A percentile compares a stretch with the other conserved stretches of the same genome.
Evolutionary conservation across 1,140 invertebrate genomes (phyloP).

Genomic region (Brachionus angularis): DNA sequence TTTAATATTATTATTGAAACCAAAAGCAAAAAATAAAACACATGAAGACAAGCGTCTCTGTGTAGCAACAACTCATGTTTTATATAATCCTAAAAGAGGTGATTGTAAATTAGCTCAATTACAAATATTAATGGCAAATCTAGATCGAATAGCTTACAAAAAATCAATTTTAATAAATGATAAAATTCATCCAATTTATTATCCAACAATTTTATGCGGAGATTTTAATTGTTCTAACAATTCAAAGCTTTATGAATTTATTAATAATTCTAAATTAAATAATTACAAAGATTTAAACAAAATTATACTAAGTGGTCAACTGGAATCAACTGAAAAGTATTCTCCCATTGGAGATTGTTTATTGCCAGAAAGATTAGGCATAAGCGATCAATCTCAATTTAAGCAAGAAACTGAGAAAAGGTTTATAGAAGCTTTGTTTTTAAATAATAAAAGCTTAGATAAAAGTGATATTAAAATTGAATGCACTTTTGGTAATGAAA

Average conservation of each 20-base stretch:
- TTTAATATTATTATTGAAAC: slow-evolving; percentile 6
- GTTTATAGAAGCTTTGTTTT: background rate
- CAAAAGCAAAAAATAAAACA: background rate
- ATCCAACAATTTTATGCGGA: slow-evolving; percentile 77
- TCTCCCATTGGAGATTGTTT: background rate
- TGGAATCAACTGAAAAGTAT: background rate
- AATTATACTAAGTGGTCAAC: slow-evolving; percentile 9
- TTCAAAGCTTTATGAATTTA: slow-evolving; percentile 68
- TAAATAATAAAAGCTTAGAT: background rate
- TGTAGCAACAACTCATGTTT: slow-evolving; percentile 85
- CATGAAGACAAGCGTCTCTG: slow-evolving; percentile 5
- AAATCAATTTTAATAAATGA: slow-evolving; percentile 18
- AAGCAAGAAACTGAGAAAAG: slow-evolving; percentile 3
- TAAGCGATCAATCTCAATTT: slow-evolving; percentile 37
- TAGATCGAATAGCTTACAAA: slow-evolving; percentile 61
- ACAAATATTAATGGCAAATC: slow-evolving; percentile 71
- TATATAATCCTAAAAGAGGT: slow-evolving; percentile 80
- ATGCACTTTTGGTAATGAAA: background rate
- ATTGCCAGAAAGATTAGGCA: background rate
- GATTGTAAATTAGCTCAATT: slow-evolving; percentile 81
- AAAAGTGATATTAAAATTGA: background rate
- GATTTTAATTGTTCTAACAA: slow-evolving; percentile 79
- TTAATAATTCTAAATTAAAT: slow-evolving; percentile 51
- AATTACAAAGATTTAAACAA: slow-evolving; percentile 10
- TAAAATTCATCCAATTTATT: slow-evolving; percentile 59